Percentiles rank a stretch among this genome's conserved stretches.
Conservation (phyloP, 2,113 vertebrate genomes). For the Ophthalmolycus amberensis region DNA sequence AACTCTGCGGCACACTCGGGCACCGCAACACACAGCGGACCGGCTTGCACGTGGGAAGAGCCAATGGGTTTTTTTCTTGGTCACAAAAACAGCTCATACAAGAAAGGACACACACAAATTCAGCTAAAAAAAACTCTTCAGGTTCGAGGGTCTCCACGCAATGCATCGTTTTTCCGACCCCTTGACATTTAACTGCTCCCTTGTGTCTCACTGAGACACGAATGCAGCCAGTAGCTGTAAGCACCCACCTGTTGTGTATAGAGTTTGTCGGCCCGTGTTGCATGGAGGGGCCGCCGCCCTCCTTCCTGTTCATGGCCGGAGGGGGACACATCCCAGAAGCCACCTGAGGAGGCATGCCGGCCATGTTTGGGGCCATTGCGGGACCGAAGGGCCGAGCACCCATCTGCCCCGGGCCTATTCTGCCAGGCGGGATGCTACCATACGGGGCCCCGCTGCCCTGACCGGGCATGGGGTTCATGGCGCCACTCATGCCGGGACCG, state of each 20-base stretch:
- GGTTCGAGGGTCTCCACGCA: not conserved
- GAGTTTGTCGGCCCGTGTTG: conserved; percentile 91
- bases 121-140: not conserved
- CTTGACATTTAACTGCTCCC: conserved; percentile 15
- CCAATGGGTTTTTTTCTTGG: conserved; percentile 39
- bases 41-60: conserved; percentile 51
- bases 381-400: conserved; percentile 90
- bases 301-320: conserved; percentile 95
- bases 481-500: conserved; percentile 89
- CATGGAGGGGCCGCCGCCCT: conserved; percentile 86
- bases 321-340: conserved; percentile 95
- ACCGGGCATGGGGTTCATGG: conserved; percentile 92
- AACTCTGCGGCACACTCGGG: conserved; percentile 40
- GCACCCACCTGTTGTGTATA: conserved; percentile 92
- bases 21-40: conserved; percentile 44
- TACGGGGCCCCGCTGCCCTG: conserved; percentile 92
- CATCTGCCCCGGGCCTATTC: conserved; percentile 93
- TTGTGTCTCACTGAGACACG: not conserved
- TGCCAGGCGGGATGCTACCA: conserved; percentile 88
- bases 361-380: conserved; percentile 92
- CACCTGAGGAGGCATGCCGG: conserved; percentile 91
- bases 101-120: conserved; percentile 6
- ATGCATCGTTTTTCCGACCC: not conserved
- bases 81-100: conserved; percentile 20
- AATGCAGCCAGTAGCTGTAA: not conserved